Evolutionary conservation across 2,113 vertebrate genomes (phyloP).

Genomic region (Sorex araneus): DNA sequence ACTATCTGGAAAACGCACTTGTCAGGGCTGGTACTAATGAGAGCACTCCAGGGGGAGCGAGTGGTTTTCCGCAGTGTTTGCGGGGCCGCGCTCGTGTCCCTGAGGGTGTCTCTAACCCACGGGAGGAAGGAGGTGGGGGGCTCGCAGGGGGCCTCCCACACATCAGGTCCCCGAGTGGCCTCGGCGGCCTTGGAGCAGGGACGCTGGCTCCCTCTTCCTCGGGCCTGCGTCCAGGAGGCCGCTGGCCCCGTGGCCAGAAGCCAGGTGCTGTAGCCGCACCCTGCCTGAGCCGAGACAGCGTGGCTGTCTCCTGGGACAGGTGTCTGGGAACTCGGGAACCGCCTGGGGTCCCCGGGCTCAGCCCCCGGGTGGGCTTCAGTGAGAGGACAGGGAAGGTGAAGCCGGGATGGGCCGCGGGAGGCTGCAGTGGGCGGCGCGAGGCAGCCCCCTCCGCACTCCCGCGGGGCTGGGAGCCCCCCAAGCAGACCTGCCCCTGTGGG

Average conservation of each 20-base stretch:
- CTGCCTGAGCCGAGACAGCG: neutral
- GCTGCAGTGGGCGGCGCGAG: neutral
- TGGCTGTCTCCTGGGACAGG: no score
- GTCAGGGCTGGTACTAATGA: slow-evolving; percentile 88
- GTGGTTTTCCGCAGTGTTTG: slow-evolving; percentile 84
- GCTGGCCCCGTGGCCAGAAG: neutral
- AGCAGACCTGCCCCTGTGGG: no score
- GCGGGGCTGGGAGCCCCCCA: neutral
- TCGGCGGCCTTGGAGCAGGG: neutral
- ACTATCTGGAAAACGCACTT: slow-evolving; percentile 87
- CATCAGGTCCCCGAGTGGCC: no score
- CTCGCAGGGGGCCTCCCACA: neutral
- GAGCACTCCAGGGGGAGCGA: slow-evolving; percentile 84
- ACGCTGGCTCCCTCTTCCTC: neutral
- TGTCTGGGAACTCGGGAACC: neutral
- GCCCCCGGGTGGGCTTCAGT: neutral
- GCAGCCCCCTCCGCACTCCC: neutral
- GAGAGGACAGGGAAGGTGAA: neutral
- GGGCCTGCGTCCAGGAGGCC: neutral
- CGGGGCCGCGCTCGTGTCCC: neutral
- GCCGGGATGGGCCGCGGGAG: neutral
- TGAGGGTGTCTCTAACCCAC: neutral
- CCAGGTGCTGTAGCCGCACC: no score
- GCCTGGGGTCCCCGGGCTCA: neutral
- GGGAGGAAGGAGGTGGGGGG: no score